phyloP scores from a whole-genome alignment of 2,888 invertebrate species.

The Liodrosophila aerea region DNA sequence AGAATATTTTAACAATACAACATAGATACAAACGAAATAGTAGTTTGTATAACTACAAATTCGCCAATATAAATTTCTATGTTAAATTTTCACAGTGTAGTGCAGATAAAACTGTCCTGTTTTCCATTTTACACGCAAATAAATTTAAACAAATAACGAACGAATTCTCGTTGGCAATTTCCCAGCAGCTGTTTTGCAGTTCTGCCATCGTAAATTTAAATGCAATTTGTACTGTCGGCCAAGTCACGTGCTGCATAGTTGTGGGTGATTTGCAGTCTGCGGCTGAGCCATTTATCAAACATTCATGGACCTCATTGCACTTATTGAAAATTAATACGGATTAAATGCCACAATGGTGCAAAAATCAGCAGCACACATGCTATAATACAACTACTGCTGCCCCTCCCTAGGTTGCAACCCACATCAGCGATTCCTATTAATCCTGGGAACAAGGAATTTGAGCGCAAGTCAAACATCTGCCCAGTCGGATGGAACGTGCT shows the following conservation, averaged over 20 bases:
- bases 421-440: conserved; percentile 49
- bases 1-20: too few species aligned
- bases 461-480: conserved; percentile 66
- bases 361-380: conserved; percentile 72
- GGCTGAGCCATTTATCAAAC: conserved; percentile 63
- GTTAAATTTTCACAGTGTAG: too few species aligned
- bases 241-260: conserved; percentile 35
- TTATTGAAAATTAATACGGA: conserved; percentile 75
- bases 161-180: neutral
- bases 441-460: conserved; percentile 70
- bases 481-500: conserved; percentile 27
- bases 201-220: conserved; percentile 7
- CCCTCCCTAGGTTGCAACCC: conserved; percentile 16
- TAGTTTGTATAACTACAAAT: too few species aligned
- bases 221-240: conserved; percentile 7
- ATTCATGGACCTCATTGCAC: conserved; percentile 62
- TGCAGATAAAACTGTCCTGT: too few species aligned
- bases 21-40: too few species aligned
- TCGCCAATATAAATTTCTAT: too few species aligned
- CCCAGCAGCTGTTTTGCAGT: conserved; percentile 8
- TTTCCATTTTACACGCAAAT: too few species aligned
- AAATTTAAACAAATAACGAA: too few species aligned
- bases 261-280: conserved; percentile 18
- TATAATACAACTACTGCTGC: conserved; percentile 4
- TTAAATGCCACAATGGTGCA: conserved; percentile 64